These are phyloP conservation scores for Puntigrus tetrazona DNA, from an alignment of 2,113 vertebrate species.

Conservation along the genomic window DNA sequence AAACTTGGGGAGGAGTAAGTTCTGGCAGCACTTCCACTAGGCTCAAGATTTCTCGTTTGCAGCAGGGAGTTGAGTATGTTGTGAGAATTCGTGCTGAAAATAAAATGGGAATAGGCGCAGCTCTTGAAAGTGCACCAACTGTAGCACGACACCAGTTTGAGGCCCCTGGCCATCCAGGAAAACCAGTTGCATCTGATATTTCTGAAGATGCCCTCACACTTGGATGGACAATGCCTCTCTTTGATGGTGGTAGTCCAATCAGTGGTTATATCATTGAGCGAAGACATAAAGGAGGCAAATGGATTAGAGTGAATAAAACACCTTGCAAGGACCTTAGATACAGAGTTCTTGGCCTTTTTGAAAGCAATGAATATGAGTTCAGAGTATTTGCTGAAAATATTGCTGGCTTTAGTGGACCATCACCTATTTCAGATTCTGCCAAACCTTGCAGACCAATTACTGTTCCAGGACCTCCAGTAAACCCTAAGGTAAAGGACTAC, in stretches of 20 bases:
- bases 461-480: constrained; percentile 91
- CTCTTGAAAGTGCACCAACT: constrained; percentile 91
- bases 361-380: constrained; percentile 95
- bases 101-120: constrained; percentile 93
- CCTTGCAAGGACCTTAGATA: constrained; percentile 90
- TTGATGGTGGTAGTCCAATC: constrained; percentile 94
- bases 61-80: constrained; percentile 91
- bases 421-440: constrained; percentile 89
- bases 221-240: constrained; percentile 90
- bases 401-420: constrained; percentile 92
- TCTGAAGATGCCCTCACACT: constrained; percentile 91
- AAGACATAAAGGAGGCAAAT: constrained; percentile 92
- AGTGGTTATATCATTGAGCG: constrained; percentile 93
- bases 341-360: constrained; percentile 91
- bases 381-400: constrained; percentile 97
- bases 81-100: constrained; percentile 94
- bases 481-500: constrained; percentile 96
- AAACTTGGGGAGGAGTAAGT: constrained; percentile 93
- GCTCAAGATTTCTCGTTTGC: constrained; percentile 88
- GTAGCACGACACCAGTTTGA: constrained; percentile 92
- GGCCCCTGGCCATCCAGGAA: constrained; percentile 90
- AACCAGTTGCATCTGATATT: constrained; percentile 87
- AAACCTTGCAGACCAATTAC: constrained; percentile 90
- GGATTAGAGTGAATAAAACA: constrained; percentile 94
- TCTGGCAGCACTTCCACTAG: constrained; percentile 86